Evolutionary conservation across 2,888 invertebrate species (phyloP), one percentile per base, ranked within the genome.

Genomic region (Cephus spinipes): DNA sequence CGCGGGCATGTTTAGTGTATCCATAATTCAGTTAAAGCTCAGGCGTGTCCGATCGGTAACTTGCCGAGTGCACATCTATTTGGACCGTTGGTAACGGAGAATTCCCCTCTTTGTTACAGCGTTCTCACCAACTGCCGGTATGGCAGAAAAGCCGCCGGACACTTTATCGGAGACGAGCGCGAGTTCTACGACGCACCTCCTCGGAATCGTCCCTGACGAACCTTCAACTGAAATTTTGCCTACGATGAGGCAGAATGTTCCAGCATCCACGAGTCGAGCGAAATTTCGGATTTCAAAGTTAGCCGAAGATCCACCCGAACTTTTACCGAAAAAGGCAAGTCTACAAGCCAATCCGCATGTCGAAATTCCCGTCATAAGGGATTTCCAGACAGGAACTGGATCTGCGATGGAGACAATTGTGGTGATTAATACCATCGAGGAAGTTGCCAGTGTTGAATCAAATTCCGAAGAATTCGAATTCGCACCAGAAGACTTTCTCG

Each of bases 81-180:
- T 30, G 23, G 30, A 71, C 36, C 36, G n/a, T 36, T n/a, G 74
- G 68, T 36, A 69, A 76, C 9, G 23, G 0, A 55, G 55, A 9
- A 9, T 55, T 55, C 32, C 32, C 69, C 40, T n/a, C 71, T n/a
- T 75, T 36, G 71, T 71, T 71, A 31, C 32, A 71, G 71, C 12
- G 15, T 33, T 32, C 15, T 3, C 74, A 55, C 71, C 77, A 55
- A 74, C 71, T 1, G 77, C 15, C 77, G 77, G 33, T 77, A 77
- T 77, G 77, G 77, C 75, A 75, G 77, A 75, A 12, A 68, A 33
- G 32, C 68, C 69, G 35, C n/a, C n/a, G 33, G 77, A 77, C 40
- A 40, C 75, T 55, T 31, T 34, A 15, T 69, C 74, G 31, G 69
- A 69, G 32, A 33, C 34, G 35, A 77, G 77, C 55, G 75, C 68